These are phyloP conservation scores for Cassiopea andromeda DNA, from an alignment of 30 jellyfish, hydroid and myxozoan species.

Conservation along the genomic window DNA sequence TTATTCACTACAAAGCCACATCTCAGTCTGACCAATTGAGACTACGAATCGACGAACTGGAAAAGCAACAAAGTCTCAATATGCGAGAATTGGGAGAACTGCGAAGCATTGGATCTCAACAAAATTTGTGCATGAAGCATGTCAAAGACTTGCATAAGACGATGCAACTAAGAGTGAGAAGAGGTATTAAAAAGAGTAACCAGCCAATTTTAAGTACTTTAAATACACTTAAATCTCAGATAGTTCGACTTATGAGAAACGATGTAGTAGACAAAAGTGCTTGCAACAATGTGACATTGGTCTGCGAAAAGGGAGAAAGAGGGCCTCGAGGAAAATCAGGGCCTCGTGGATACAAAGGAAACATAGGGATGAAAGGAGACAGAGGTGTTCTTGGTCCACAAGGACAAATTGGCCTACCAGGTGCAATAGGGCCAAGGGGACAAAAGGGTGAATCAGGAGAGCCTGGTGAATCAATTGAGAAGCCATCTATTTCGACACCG, in stretches of 20 bases:
- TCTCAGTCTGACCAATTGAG: background rate
- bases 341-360: background rate
- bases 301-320: constrained; percentile 20
- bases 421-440: too few species aligned
- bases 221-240: background rate
- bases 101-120: background rate
- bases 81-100: background rate
- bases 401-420: too few species aligned
- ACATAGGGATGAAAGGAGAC: background rate
- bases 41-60: background rate
- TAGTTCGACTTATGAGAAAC: background rate
- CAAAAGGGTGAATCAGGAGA: too few species aligned
- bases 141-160: background rate
- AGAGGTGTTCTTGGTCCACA: too few species aligned
- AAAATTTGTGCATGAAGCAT: background rate
- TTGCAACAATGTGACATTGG: constrained; percentile 10
- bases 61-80: background rate
- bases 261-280: background rate
- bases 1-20: constrained; percentile 7
- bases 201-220: background rate
- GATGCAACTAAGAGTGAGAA: background rate
- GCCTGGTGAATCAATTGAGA: too few species aligned
- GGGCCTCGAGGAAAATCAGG: constrained; percentile 33
- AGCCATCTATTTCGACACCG: too few species aligned
- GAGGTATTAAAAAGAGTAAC: background rate